Evolutionary conservation across 2,797 vertebrate genomes (phyloP), one percentile per base, ranked within the genome.

Genomic region (Sciurus vulgaris): DNA sequence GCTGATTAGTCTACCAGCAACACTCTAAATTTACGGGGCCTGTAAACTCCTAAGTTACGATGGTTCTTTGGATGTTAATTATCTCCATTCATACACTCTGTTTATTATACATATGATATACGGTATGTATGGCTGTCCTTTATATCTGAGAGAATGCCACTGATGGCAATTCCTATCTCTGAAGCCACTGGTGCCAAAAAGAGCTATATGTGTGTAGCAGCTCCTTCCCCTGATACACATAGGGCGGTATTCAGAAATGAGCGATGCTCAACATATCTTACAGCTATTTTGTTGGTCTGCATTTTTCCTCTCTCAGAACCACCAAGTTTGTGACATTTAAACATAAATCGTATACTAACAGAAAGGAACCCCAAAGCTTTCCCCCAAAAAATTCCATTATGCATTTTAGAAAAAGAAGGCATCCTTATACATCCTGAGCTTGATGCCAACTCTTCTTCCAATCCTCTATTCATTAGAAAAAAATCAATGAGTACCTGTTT

Each of bases 21-120:
- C 72, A 63, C 47, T 91, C 47, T 95, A 44, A 94, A 96, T 97
- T 88, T 76, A 89, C 41, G 4, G 65, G 26, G 56, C 91, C 96
- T 95, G 81, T 44, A 94, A 93, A 78, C 74, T 82, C 91, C 74
- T 87, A 93, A 95, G 81, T 97, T 97, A 90, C 33, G 69, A 89
- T 33, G 67, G 70, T 83, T 82, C 89, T 93, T 82, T 4, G 7
- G 86, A 95, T 96, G 74, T 95, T 95, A 93, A 95, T 97, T 94
- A 97, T 81, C n/a, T 65, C 73, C 82, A 81, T 88, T 93, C 93
- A 92, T 22, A 49, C 59, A 54, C 76, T 18, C 26, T 96, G 54
- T 91, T 94, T 81, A 92, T 95, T 96, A 54, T 44, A 61, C 67
- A 47, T 70, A 49, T 94, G 72, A 93, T 93, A 56, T 72, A 89